Percentiles rank a stretch among this genome's conserved stretches.
Evolutionary conservation across 2,113 vertebrate species (phyloP).

Genomic region (Mesocricetus auratus): DNA sequence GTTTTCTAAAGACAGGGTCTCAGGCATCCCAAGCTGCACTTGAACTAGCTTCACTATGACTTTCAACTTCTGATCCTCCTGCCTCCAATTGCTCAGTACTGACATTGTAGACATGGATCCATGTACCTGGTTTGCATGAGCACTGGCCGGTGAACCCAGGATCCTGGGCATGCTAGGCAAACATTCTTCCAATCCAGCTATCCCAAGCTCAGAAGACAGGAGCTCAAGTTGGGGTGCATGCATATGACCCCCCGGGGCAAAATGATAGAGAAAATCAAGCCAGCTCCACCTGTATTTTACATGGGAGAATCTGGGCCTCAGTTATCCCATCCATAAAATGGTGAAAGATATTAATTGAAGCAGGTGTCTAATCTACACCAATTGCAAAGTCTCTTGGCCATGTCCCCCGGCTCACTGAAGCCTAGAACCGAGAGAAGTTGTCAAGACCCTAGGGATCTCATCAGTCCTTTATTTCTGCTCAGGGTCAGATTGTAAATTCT

Average conservation of each 20-base stretch:
- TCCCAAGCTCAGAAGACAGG: background rate
- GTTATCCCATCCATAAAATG: constrained; percentile 6
- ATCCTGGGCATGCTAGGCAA: background rate
- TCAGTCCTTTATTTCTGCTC: background rate
- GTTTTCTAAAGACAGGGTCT: background rate
- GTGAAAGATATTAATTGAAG: background rate
- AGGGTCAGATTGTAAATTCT: background rate
- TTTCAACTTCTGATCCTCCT: background rate
- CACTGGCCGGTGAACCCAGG: background rate
- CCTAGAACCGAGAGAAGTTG: background rate
- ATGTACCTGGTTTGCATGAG: background rate
- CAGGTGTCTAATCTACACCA: background rate
- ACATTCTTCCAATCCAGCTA: background rate
- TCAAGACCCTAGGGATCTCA: background rate
- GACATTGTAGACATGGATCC: background rate
- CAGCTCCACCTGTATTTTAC: background rate
- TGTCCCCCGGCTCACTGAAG: background rate
- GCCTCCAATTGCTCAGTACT: background rate
- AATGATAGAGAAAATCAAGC: background rate
- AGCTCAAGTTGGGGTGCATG: background rate
- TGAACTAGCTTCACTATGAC: background rate
- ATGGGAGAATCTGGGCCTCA: background rate
- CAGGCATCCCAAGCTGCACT: background rate
- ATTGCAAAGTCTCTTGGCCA: background rate
- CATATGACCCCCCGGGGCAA: background rate